These are phyloP conservation scores for Nomada ruficornis DNA, from an alignment of 2,888 invertebrate species.

Conservation along the genomic window DNA sequence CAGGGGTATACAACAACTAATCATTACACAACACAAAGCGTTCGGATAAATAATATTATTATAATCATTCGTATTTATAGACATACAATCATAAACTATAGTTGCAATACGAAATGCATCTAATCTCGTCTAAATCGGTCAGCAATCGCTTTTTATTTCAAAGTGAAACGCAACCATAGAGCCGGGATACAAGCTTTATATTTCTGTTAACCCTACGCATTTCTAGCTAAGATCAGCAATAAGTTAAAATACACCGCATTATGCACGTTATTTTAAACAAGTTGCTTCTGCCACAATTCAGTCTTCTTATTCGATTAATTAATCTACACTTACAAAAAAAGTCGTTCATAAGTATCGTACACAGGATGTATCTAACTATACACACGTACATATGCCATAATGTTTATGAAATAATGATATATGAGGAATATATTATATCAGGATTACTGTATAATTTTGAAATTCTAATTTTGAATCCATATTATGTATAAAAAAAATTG, in stretches of 20 bases:
- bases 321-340: not conserved
- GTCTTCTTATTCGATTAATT: not conserved
- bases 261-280: not conserved
- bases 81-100: not conserved
- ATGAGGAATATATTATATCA: not conserved
- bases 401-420: conserved; percentile 16
- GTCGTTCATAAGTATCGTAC: too few species aligned
- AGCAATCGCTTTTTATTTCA: conserved; percentile 27
- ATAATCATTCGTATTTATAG: not conserved
- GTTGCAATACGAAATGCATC: conserved; percentile 26
- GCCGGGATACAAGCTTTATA: conserved; percentile 33
- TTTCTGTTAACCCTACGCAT: conserved; percentile 55
- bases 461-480: too few species aligned
- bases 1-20: not conserved
- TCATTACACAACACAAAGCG: conserved; percentile 1
- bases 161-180: conserved; percentile 38
- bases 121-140: conserved; percentile 20
- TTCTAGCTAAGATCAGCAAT: conserved; percentile 47
- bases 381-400: not conserved
- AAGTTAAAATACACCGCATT: conserved; percentile 19
- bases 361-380: too few species aligned
- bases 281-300: not conserved
- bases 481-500: too few species aligned
- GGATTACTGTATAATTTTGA: too few species aligned
- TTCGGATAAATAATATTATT: not conserved